Conservation (phyloP, 2,888 invertebrate genomes). For the Drosophila yooni region DNA sequence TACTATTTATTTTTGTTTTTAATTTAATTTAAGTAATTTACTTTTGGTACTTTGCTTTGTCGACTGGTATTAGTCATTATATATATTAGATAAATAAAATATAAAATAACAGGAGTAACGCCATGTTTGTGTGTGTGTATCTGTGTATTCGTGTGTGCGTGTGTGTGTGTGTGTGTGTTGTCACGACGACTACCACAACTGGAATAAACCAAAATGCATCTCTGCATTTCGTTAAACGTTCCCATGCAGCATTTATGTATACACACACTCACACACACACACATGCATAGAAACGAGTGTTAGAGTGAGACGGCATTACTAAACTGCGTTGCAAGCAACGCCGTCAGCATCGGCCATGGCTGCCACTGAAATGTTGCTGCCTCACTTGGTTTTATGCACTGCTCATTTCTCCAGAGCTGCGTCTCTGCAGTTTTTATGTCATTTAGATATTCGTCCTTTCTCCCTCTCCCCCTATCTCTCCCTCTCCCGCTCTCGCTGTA, state of each 20-base stretch:
- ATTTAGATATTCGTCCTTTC: constrained; percentile 4
- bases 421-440: constrained; percentile 21
- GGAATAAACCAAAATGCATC: constrained; percentile 50
- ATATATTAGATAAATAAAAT: neutral
- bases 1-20: neutral
- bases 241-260: neutral
- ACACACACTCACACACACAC: too few species aligned
- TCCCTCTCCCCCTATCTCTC: neutral
- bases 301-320: constrained; percentile 42
- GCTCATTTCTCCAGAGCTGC: constrained; percentile 14
- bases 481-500: neutral
- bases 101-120: neutral
- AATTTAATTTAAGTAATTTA: neutral
- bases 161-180: constrained; percentile 5
- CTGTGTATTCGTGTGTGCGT: neutral
- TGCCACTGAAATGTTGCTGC: constrained; percentile 44
- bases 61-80: neutral
- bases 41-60: neutral
- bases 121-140: constrained; percentile 1
- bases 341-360: constrained; percentile 5
- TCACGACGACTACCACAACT: constrained; percentile 34
- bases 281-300: neutral
- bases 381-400: constrained; percentile 59
- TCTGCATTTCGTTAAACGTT: constrained; percentile 5
- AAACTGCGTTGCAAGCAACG: constrained; percentile 27